Conservation (phyloP, 2,888 invertebrate genomes). For the Troides helena region DNA sequence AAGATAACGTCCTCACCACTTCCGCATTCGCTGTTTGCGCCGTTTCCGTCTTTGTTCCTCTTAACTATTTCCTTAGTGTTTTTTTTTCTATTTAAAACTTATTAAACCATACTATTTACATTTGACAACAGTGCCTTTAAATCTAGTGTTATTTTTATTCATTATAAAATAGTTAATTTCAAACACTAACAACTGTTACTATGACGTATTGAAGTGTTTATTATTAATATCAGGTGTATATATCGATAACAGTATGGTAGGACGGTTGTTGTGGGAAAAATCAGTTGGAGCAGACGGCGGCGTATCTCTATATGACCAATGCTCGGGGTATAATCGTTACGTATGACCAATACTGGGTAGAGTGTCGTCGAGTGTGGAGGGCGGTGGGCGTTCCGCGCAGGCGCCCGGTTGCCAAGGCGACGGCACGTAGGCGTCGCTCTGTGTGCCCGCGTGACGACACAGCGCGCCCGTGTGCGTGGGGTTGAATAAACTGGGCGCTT, state of each 20-base stretch:
- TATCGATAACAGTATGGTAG: too few species aligned
- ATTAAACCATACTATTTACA: too few species aligned
- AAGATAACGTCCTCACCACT: background rate
- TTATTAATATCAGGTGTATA: too few species aligned
- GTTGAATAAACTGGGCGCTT: constrained; percentile 26
- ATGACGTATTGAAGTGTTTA: too few species aligned
- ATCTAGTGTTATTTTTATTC: too few species aligned
- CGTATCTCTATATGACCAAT: constrained; percentile 36
- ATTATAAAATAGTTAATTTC: too few species aligned
- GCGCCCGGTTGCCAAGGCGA: constrained; percentile 82
- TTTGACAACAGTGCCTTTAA: too few species aligned
- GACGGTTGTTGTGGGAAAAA: background rate
- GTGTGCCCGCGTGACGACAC: constrained; percentile 52
- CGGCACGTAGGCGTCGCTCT: constrained; percentile 75
- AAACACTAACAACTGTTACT: too few species aligned
- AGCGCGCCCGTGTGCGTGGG: constrained; percentile 33
- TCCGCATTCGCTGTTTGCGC: background rate
- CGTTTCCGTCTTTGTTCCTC: background rate
- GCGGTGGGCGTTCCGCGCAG: constrained; percentile 77
- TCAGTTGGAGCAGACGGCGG: background rate
- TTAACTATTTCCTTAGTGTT: too few species aligned
- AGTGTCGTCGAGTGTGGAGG: constrained; percentile 44
- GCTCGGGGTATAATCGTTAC: constrained; percentile 8
- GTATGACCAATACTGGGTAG: constrained; percentile 35
- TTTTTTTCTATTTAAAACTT: too few species aligned